phyloP scores from a whole-genome alignment of 1,140 invertebrate genomes.

The Rhynchophorus ferrugineus region DNA sequence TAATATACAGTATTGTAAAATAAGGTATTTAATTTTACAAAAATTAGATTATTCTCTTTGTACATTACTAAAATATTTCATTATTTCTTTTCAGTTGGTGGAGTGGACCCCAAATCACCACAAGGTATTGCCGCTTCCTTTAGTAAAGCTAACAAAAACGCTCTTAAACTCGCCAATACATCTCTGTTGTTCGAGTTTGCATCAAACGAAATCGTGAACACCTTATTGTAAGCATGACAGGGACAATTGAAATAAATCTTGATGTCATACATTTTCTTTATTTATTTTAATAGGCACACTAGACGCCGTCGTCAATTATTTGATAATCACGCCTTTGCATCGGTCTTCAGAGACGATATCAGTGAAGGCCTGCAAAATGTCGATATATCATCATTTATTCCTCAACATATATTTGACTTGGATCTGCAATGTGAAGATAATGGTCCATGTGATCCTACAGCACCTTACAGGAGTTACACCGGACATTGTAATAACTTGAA shows the following conservation, averaged over 20 bases:
- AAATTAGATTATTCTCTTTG: too few species aligned
- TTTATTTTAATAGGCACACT: conserved; percentile 35
- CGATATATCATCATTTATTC: conserved; percentile 53
- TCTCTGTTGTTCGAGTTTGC: conserved; percentile 81
- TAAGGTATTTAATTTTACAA: too few species aligned
- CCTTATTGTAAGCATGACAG: conserved; percentile 49
- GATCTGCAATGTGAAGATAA: conserved; percentile 54
- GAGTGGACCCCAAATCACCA: conserved; percentile 75
- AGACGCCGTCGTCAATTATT: conserved; percentile 66
- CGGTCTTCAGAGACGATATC: conserved; percentile 58
- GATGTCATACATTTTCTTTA: conserved; percentile 2
- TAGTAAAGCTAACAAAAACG: conserved; percentile 77
- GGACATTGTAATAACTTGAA: conserved; percentile 88
- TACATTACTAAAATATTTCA: background rate
- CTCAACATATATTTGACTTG: conserved; percentile 40
- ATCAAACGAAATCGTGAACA: conserved; percentile 74
- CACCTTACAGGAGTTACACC: conserved; percentile 71
- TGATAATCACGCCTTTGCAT: conserved; percentile 56
- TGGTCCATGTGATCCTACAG: conserved; percentile 67
- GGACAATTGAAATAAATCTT: too few species aligned
- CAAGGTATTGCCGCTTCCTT: conserved; percentile 79
- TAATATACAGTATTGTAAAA: too few species aligned
- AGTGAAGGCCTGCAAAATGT: conserved; percentile 66
- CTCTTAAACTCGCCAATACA: conserved; percentile 73
- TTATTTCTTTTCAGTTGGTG: conserved; percentile 49